Percentiles rank a stretch among this genome's conserved stretches.
Evolutionary conservation across 2,797 vertebrate species (phyloP).

Genomic region (Betta splendens): DNA sequence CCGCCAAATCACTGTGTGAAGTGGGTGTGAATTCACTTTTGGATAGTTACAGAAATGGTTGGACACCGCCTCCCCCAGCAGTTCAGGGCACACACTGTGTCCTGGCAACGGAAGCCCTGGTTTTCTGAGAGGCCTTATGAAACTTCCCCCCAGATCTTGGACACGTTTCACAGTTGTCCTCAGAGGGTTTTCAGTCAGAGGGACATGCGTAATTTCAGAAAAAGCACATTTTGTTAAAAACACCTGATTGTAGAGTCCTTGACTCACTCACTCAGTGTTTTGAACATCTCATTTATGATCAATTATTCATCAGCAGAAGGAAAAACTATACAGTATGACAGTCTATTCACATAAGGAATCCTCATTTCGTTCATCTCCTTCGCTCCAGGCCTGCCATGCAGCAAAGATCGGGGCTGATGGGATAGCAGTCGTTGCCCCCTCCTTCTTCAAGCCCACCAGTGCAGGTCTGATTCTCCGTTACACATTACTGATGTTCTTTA

Average conservation of each 20-base stretch:
- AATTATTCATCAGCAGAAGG: too few species aligned
- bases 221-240: too few species aligned
- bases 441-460: conserved; percentile 86
- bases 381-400: conserved; percentile 89
- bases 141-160: neutral
- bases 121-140: neutral
- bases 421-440: conserved; percentile 90
- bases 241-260: too few species aligned
- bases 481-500: neutral
- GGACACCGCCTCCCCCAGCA: too few species aligned
- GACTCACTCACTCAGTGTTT: too few species aligned
- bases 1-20: neutral
- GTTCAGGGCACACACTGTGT: too few species aligned
- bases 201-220: too few species aligned
- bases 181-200: too few species aligned
- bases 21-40: neutral
- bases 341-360: too few species aligned
- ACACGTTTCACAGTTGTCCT: neutral
- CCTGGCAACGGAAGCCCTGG: too few species aligned
- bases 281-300: too few species aligned
- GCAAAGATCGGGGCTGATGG: conserved; percentile 82
- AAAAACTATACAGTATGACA: too few species aligned
- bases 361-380: neutral
- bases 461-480: conserved; percentile 77
- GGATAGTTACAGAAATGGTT: neutral